Base-by-base conservation (phyloP, 2,797 vertebrate species). In the Poecilia velifera region DNA sequence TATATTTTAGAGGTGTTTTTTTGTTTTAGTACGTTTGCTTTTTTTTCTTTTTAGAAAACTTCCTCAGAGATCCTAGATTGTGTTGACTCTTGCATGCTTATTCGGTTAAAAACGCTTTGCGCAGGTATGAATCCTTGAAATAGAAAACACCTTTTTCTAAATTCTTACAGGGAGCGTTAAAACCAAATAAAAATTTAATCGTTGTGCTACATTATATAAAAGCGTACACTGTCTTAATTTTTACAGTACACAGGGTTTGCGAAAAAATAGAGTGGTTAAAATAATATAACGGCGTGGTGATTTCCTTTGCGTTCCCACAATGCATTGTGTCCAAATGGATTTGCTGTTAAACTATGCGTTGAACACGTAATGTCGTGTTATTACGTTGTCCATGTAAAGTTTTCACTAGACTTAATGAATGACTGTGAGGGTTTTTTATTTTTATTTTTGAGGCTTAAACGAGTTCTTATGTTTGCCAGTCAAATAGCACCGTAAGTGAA, bases 231-330 rank as follows among this genome's bases (percentile, higher is more conserved):
- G 6, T 53, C 45, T 12, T 5, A 13, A 4, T 47, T 18, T n/a
- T 2, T 51, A 25, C 57, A 28, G 16, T 13, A 9, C 12, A 10
- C n/a, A 1, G 25, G 0, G 2, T 16, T 41, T 12, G 18, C 2
- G 6, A 2, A 43, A 64, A n/a, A 64, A 47, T 3, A 25, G 14
- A 43, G 2, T 1, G 10, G 36, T 8, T 2, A 12, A 14, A 16
- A 41, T 16, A 16, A 0, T 10, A 0, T 6, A 45, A 36, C 43
- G 78, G 80, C 76, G 74, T 79, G 41, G 25, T 22, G 6, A 4
- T 4, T 1, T 18, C 9, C 12, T 45, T 31, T 1, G 1, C 6
- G n/a, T 9, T 80, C 80, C 88, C 88, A 85, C 6, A 70, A 87
- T 88, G 86, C 86, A 73, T 62, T 20, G 82, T 36, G 82, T 0